Evolutionary conservation across 2,888 invertebrate genomes (phyloP), one percentile per base, ranked within the genome.

Genomic region (Argyra leucocephala): DNA sequence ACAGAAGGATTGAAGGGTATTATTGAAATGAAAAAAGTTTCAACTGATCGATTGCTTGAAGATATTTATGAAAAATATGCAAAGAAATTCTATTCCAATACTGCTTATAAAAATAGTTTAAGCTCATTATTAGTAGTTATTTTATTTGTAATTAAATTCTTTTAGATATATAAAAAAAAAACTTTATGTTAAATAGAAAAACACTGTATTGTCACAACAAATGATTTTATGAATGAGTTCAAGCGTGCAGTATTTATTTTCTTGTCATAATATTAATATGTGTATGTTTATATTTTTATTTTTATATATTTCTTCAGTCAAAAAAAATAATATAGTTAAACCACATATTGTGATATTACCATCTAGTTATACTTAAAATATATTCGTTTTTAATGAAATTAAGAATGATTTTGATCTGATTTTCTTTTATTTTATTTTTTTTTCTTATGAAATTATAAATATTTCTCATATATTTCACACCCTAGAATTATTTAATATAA

Each of bases 21-120:
- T 1, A 69, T 69, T 7, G 78, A 79, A 18, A 65, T 79, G 37
- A 72, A 71, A 37, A 73, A 73, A 6, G 76, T 78, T 63, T 66
- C 72, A 15, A 74, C 76, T n/a, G 69, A 69, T 12, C 72, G 79
- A 6, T 70, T 72, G 2, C 75, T 79, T 75, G 79, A 79, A 67
- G 69, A 73, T 57, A 74, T 79, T 57, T 79, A 73, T 63, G 74
- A 75, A 0, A 73, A 73, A 4, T 78, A 76, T 66, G 36, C 71
- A 4, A 65, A 68, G 1, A 68, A 72, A 21, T 73, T 73, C 66
- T 78, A 77, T 66, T 68, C 67, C 59, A 67, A 64, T 15, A 67
- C 64, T 31, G 57, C 31, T 9, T 65, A 58, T 21, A 10, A 26
- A 48, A 48, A 48, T 48, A 18, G n/a, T 48, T 48, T 48, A 12